These are phyloP conservation scores for Copidosoma aretas DNA, from an alignment of 2,888 invertebrate genomes.

Conservation along the genomic window DNA sequence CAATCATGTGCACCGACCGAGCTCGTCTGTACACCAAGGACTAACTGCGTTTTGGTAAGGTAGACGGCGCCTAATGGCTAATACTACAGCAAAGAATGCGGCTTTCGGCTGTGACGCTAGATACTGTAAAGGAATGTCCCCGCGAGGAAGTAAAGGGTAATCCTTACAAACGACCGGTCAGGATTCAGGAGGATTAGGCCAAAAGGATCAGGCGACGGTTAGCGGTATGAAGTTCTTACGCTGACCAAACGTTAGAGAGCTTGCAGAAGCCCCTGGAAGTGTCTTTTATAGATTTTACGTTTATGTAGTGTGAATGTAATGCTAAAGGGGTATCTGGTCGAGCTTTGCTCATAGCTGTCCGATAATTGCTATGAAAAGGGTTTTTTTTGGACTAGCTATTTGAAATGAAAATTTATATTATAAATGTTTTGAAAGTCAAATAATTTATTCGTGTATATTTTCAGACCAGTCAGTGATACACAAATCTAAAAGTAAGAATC, in stretches of 20 bases:
- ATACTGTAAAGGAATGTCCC: no score
- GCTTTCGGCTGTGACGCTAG: slow-evolving; percentile 34
- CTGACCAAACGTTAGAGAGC: slow-evolving; percentile 12
- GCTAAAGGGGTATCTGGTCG: no score
- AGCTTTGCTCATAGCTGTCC: no score
- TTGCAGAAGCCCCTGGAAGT: slow-evolving; percentile 14
- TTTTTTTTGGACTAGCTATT: no score
- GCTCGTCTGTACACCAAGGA: neutral
- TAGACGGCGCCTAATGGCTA: slow-evolving; percentile 19
- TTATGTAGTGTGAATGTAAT: neutral
- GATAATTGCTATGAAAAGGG: no score
- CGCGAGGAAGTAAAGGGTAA: slow-evolving; percentile 43
- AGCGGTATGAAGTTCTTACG: slow-evolving; percentile 49
- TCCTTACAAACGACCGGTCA: slow-evolving; percentile 54
- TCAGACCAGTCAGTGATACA: no score
- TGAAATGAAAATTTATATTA: no score
- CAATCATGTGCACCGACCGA: slow-evolving; percentile 25
- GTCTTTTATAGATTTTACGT: slow-evolving; percentile 13
- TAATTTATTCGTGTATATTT: no score
- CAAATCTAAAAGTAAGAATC: no score
- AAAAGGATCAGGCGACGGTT: slow-evolving; percentile 9
- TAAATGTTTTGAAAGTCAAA: no score
- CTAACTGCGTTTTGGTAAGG: no score
- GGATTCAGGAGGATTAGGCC: slow-evolving; percentile 54
- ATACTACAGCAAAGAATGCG: slow-evolving; percentile 48